These are phyloP conservation scores for Chrysolina haemoptera DNA, from an alignment of 2,888 invertebrate genomes.

Conservation along the genomic window DNA sequence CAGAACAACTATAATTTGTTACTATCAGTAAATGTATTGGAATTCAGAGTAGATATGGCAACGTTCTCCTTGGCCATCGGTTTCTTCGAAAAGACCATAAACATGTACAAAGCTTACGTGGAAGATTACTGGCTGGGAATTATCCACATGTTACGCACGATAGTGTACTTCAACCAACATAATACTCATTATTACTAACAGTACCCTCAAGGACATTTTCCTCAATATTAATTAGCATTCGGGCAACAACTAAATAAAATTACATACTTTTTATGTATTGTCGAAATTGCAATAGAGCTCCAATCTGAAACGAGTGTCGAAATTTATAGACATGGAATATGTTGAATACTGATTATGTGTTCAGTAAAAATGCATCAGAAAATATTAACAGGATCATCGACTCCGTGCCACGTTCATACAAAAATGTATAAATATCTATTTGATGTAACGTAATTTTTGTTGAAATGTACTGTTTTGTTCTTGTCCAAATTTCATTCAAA, in stretches of 20 bases:
- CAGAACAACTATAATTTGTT: neutral
- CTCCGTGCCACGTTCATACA: no score
- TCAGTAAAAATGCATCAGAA: no score
- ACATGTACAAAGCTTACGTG: conserved; percentile 33
- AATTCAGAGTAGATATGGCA: conserved; percentile 12
- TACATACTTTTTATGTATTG: neutral
- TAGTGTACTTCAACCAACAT: conserved; percentile 16
- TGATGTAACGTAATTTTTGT: no score
- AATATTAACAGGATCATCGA: no score
- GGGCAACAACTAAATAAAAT: neutral
- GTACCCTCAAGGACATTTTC: conserved; percentile 7
- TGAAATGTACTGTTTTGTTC: no score
- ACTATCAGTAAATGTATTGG: neutral
- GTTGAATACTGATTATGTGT: no score
- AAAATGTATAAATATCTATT: no score
- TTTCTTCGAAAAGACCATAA: conserved; percentile 29
- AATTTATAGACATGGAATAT: no score
- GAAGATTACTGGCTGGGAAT: conserved; percentile 35
- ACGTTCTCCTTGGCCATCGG: conserved; percentile 32
- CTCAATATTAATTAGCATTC: neutral
- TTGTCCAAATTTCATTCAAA: no score
- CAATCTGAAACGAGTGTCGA: no score
- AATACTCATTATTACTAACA: conserved; percentile 26
- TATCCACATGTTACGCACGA: conserved; percentile 23
- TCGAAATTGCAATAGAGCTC: no score